Evolutionary conservation across 2,797 vertebrate genomes (phyloP).

Genomic region (Aselliscus stoliczkanus): DNA sequence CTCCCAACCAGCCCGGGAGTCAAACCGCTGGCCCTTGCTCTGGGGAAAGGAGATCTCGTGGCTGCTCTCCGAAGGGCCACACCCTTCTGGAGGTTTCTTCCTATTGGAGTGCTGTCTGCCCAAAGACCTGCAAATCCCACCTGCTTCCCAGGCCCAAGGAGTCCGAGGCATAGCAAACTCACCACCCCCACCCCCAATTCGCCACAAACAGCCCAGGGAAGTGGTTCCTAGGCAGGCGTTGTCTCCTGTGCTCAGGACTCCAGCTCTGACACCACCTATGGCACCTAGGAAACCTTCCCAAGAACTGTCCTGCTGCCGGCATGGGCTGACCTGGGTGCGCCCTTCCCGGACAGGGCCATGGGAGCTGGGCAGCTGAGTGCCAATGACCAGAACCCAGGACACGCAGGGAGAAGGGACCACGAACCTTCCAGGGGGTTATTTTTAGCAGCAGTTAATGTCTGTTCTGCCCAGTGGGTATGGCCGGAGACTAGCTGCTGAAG

Average conservation of each 20-base stretch:
- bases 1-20: neutral
- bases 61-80: neutral
- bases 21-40: too few relatives aligned
- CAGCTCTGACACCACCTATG: neutral
- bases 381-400: neutral
- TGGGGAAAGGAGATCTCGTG: rapidly evolving
- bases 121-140: neutral
- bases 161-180: neutral
- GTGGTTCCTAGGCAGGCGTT: neutral
- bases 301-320: rapidly evolving
- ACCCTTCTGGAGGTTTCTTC: neutral
- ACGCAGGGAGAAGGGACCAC: rapidly evolving
- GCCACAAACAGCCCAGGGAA: neutral
- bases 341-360: rapidly evolving
- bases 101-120: neutral
- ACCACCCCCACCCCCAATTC: too few relatives aligned
- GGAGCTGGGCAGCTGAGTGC: neutral
- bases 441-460: neutral
- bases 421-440: neutral
- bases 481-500: neutral
- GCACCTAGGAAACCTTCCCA: neutral
- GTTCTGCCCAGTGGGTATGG: too few relatives aligned
- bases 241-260: neutral
- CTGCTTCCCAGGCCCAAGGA: neutral
- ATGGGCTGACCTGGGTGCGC: rapidly evolving